Percentiles rank a stretch among this genome's conserved stretches.
These are phyloP conservation scores for Leptinotarsa juncta DNA, from an alignment of 2,888 invertebrate genomes.

Conservation along the genomic window DNA sequence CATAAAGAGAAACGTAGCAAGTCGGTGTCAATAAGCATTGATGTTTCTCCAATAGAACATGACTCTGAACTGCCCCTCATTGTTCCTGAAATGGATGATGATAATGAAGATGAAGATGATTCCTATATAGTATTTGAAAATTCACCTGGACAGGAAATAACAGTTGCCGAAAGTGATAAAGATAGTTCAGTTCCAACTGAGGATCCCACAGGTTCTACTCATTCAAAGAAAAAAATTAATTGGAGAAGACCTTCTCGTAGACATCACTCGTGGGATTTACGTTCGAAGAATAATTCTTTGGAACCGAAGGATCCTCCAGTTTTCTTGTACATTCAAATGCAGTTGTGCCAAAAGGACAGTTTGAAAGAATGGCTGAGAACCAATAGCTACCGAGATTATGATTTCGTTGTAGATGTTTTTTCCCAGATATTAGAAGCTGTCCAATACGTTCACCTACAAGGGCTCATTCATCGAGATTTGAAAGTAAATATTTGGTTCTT, in stretches of 20 bases:
- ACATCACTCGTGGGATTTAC: conserved; percentile 61
- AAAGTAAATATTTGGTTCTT: conserved; percentile 73
- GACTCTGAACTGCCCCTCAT: conserved; percentile 36
- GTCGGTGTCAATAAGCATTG: conserved; percentile 50
- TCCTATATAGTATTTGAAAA: conserved; percentile 55
- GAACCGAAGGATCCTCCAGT: conserved; percentile 61
- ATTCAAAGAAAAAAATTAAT: conserved; percentile 51
- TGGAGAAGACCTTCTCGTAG: conserved; percentile 58
- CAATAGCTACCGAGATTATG: conserved; percentile 67
- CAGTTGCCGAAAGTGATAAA: neutral
- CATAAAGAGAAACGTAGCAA: conserved; percentile 44
- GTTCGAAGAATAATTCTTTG: conserved; percentile 46
- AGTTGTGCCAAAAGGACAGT: conserved; percentile 89
- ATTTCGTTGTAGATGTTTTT: conserved; percentile 78
- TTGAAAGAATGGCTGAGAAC: conserved; percentile 89
- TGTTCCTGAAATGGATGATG: conserved; percentile 28
- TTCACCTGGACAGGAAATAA: conserved; percentile 8
- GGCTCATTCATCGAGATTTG: conserved; percentile 94
- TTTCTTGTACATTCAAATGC: conserved; percentile 98
- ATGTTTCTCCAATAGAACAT: conserved; percentile 40
- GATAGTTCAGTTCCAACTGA: neutral
- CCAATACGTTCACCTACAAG: conserved; percentile 92
- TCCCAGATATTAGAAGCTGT: conserved; percentile 94
- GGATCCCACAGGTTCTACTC: conserved; percentile 29
- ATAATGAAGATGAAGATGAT: conserved; percentile 49